Conservation (phyloP, 2,797 vertebrate species). For the Pelobates cultripes region DNA sequence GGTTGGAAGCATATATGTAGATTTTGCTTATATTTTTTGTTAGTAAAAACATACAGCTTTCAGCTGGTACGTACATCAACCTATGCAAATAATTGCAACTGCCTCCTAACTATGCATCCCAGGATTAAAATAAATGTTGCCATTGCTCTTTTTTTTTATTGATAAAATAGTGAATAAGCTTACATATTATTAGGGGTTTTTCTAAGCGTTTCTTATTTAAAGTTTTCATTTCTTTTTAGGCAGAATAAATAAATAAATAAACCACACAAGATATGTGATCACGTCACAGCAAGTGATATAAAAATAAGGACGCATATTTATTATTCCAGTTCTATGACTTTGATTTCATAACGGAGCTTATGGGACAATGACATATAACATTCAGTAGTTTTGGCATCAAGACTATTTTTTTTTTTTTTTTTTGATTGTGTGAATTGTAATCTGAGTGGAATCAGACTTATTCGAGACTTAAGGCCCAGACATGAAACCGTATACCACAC, state of each 20-base stretch:
- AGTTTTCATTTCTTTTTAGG: neutral
- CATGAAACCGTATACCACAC: constrained; percentile 73
- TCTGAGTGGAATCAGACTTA: constrained; percentile 77
- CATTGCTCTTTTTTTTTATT: too few relatives aligned
- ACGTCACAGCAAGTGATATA: neutral
- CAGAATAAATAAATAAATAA: neutral
- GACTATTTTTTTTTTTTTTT: constrained; percentile 69
- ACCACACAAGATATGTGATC: neutral
- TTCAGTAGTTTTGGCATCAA: constrained; percentile 72
- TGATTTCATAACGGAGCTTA: constrained; percentile 13
- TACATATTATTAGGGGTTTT: too few relatives aligned
- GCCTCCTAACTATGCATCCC: too few relatives aligned
- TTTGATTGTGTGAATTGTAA: constrained; percentile 71
- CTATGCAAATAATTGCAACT: too few relatives aligned
- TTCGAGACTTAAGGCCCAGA: constrained; percentile 73
- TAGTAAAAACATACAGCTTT: too few relatives aligned
- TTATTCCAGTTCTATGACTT: neutral
- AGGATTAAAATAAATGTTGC: too few relatives aligned
- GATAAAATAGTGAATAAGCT: too few relatives aligned
- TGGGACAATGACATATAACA: constrained; percentile 19
- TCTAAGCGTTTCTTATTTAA: neutral
- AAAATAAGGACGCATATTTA: too few relatives aligned
- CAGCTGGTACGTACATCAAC: too few relatives aligned
- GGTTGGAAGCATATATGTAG: too few relatives aligned
- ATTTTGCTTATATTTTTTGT: too few relatives aligned